A percentile compares a stretch with the other conserved stretches of the same genome.
These are phyloP conservation scores for Salvelinus namaycush DNA, from an alignment of 2,113 vertebrate genomes.

Conservation along the genomic window DNA sequence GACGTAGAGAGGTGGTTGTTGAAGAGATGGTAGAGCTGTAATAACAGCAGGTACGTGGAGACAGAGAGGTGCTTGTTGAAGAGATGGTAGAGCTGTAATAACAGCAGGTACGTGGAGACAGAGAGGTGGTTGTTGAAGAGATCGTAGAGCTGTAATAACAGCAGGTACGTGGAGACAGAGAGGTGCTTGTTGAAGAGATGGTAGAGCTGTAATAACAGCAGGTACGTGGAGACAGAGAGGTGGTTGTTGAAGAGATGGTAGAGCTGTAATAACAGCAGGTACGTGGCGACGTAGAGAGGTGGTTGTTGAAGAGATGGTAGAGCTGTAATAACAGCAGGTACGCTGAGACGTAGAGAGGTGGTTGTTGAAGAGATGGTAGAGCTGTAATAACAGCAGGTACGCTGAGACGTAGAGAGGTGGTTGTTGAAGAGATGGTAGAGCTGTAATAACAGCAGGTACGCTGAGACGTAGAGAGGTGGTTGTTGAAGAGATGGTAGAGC, in stretches of 20 bases:
- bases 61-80: background rate
- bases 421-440: background rate
- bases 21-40: background rate
- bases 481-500: background rate
- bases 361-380: background rate
- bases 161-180: background rate
- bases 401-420: background rate
- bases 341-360: background rate
- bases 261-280: conserved; percentile 1
- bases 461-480: background rate
- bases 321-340: too few relatives aligned
- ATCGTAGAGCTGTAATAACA: too few relatives aligned
- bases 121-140: conserved; percentile 3
- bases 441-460: too few relatives aligned
- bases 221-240: background rate
- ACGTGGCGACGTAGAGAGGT: background rate
- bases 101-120: background rate
- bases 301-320: background rate
- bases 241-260: background rate
- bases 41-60: background rate
- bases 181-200: conserved; percentile 1
- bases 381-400: too few relatives aligned
- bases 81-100: background rate
- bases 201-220: too few relatives aligned
- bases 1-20: background rate